phyloP scores from a whole-genome alignment of 2,888 invertebrate genomes.

The Bombyx huttoni region DNA sequence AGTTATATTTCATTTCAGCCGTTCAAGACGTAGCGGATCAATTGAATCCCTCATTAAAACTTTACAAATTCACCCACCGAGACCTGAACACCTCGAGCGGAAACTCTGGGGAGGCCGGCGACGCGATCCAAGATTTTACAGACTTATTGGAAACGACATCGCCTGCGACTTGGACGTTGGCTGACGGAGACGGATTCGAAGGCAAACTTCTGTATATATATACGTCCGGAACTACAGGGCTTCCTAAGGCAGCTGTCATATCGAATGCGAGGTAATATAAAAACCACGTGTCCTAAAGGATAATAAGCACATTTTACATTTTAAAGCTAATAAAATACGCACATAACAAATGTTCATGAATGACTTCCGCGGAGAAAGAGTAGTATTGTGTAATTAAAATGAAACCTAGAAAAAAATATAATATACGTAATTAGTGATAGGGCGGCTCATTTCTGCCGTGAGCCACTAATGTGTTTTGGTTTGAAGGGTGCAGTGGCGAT shows the following conservation, averaged over 20 bases:
- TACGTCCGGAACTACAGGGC: constrained; percentile 98
- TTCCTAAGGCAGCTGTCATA: constrained; percentile 98
- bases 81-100: constrained; percentile 26
- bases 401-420: too few species aligned
- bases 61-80: constrained; percentile 74
- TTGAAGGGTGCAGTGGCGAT: too few species aligned
- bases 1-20: constrained; percentile 57
- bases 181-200: constrained; percentile 77
- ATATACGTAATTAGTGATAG: too few species aligned
- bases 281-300: background rate
- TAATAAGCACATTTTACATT: too few species aligned
- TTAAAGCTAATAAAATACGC: too few species aligned
- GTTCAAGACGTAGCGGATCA: constrained; percentile 78
- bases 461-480: too few species aligned
- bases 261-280: constrained; percentile 85
- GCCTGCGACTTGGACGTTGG: constrained; percentile 66
- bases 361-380: too few species aligned
- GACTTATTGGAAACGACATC: constrained; percentile 71
- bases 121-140: constrained; percentile 72
- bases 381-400: too few species aligned
- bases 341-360: too few species aligned
- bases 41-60: constrained; percentile 75
- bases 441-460: too few species aligned
- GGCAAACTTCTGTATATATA: constrained; percentile 95
- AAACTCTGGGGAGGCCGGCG: constrained; percentile 28